Evolutionary conservation across 2,888 invertebrate genomes (phyloP).

Genomic region (Pammene fasciana): DNA sequence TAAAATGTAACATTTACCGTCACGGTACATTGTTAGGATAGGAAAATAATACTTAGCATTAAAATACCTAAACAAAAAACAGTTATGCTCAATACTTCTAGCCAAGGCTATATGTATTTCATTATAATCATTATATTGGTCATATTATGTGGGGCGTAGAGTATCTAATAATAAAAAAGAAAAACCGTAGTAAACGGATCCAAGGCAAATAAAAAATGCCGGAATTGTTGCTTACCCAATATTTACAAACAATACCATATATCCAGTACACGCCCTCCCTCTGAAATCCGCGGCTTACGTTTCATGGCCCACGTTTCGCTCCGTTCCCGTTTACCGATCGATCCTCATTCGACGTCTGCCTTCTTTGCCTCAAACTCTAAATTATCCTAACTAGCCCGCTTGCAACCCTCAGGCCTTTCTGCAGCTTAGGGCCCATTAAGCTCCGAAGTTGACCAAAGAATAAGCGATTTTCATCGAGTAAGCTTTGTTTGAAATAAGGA

Average conservation of each 20-base stretch:
- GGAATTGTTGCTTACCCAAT: conserved; percentile 5
- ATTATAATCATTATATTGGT: too few species aligned
- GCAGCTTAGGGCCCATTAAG: not conserved
- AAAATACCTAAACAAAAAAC: too few species aligned
- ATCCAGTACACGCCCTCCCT: not conserved
- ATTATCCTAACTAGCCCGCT: conserved; percentile 31
- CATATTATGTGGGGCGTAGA: too few species aligned
- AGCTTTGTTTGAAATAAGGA: not conserved
- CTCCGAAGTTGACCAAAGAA: conserved; percentile 5
- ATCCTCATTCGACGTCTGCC: conserved; percentile 27
- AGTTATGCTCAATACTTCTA: too few species aligned
- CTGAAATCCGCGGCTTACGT: conserved; percentile 17
- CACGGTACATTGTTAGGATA: too few species aligned
- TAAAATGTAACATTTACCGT: too few species aligned
- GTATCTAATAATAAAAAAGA: too few species aligned
- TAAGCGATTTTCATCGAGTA: not conserved
- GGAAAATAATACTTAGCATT: too few species aligned
- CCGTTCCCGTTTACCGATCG: conserved; percentile 32
- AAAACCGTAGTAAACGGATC: not conserved
- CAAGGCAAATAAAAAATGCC: not conserved
- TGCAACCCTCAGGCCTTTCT: conserved; percentile 22
- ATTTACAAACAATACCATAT: conserved; percentile 14
- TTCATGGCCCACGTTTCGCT: conserved; percentile 22
- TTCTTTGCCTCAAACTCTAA: conserved; percentile 26
- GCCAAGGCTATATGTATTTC: too few species aligned